These are phyloP conservation scores for Sinhomidia bicolor DNA, from an alignment of 2,888 invertebrate species.

Conservation along the genomic window DNA sequence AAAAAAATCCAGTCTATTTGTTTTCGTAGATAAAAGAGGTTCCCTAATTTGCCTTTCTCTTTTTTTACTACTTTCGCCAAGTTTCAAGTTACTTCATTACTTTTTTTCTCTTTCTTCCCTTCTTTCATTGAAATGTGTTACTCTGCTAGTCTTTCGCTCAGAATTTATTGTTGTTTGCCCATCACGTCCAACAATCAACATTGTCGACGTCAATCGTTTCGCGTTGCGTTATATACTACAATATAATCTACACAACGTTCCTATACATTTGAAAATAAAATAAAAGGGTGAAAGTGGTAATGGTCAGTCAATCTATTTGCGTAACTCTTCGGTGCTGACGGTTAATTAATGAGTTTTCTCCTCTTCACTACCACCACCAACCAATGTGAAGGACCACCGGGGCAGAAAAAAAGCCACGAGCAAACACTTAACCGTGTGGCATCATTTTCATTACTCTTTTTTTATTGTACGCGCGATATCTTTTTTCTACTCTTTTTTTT, in stretches of 20 bases:
- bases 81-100: background rate
- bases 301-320: constrained; percentile 28
- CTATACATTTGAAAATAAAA: background rate
- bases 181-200: background rate
- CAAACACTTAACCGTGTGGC: background rate
- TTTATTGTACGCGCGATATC: background rate
- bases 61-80: background rate
- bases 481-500: background rate
- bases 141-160: too few species aligned
- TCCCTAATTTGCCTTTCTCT: background rate
- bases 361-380: background rate
- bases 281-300: background rate
- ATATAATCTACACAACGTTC: background rate
- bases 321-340: constrained; percentile 55
- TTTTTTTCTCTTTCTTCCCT: background rate
- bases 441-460: constrained; percentile 21
- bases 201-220: background rate
- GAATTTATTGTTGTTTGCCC: background rate
- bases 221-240: background rate
- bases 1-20: too few species aligned
- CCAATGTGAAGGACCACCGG: background rate
- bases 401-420: background rate
- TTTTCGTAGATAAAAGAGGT: background rate
- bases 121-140: too few species aligned
- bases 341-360: constrained; percentile 63